Percentiles rank a stretch among this genome's conserved stretches.
Conservation (phyloP, 2,888 invertebrate genomes). For the Gryllus longicercus region DNA sequence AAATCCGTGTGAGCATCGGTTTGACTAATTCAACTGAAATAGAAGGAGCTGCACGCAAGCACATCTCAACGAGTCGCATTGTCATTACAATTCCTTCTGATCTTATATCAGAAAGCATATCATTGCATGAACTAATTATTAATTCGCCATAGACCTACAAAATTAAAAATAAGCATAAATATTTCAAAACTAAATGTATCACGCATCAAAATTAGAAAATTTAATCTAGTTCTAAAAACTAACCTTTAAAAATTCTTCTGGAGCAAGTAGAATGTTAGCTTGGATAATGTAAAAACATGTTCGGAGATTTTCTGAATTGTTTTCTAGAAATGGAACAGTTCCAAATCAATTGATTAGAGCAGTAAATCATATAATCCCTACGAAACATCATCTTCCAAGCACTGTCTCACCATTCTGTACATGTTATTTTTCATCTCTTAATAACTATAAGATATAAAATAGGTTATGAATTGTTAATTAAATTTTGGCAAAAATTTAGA, state of each 20-base stretch:
- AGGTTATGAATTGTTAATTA: too few species aligned
- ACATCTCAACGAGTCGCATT: conserved; percentile 70
- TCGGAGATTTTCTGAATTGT: conserved; percentile 75
- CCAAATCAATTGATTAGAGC: too few species aligned
- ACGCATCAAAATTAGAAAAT: background rate
- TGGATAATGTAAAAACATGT: conserved; percentile 77
- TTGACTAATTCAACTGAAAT: conserved; percentile 71
- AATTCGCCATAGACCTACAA: conserved; percentile 62
- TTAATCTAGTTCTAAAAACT: conserved; percentile 19
- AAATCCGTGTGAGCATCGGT: conserved; percentile 58
- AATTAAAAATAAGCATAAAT: conserved; percentile 29
- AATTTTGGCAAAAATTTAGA: too few species aligned
- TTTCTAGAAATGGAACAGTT: conserved; percentile 55
- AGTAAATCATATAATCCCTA: too few species aligned
- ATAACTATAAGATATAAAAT: too few species aligned
- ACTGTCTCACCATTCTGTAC: too few species aligned
- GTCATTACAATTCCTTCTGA: conserved; percentile 69
- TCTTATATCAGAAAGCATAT: conserved; percentile 73
- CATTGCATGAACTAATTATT: conserved; percentile 66
- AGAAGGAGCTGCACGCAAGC: conserved; percentile 68
- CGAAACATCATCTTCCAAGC: too few species aligned
- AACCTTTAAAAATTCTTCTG: conserved; percentile 65
- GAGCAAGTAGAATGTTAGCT: conserved; percentile 75
- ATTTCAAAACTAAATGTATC: background rate
- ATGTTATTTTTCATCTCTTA: too few species aligned